Evolutionary conservation across 2,888 invertebrate genomes (phyloP), one percentile per base, ranked within the genome.

Genomic region (Oxycera nigricornis): DNA sequence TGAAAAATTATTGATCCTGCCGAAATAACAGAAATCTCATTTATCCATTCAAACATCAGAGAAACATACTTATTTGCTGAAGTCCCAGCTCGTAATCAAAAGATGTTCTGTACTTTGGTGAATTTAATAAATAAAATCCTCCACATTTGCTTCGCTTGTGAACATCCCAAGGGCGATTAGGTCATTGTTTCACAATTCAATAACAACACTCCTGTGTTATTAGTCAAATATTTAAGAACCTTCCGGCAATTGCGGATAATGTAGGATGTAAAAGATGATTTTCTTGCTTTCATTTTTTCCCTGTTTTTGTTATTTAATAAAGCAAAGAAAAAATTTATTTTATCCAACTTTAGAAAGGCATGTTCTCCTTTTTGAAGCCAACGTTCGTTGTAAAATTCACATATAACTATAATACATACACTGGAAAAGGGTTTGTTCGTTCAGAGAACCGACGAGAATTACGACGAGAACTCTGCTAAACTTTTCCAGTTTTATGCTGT

Each of bases 121-220:
- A 24, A 20, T 22, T 55, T 24, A 55, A 55, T 55, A 55, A 55
- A 55, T 55, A 55, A 55, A 24, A 20, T 24, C 22, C 24, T 55
- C 11, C 46, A 46, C 46, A 46, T 46, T 46, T 14, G 46, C n/a
- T 14, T 46, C 3, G 46, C 17, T 3, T 17, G 17, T 46, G 14
- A 46, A 46, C 14, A 46, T 46, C 46, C 46, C 46, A 46, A 17
- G 52, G 52, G 52, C 17, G 59, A 30, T 28, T 24, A 24, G 26
- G 59, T 24, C 59, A 28, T 59, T 59, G 59, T 59, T 59, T 59
- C 59, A 28, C n/a, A 28, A 59, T 59, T 59, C 59, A 59, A 59
- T 28, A 59, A 30, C 59, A 26, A 26, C 26, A 28, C 59, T 30
- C 59, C 24, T 30, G n/a, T 59, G 28, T 59, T 59, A 59, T 22